A percentile compares a stretch with the other conserved stretches of the same genome.
These are phyloP conservation scores for Gila robusta DNA, from an alignment of 2,797 vertebrate genomes.

Conservation along the genomic window DNA sequence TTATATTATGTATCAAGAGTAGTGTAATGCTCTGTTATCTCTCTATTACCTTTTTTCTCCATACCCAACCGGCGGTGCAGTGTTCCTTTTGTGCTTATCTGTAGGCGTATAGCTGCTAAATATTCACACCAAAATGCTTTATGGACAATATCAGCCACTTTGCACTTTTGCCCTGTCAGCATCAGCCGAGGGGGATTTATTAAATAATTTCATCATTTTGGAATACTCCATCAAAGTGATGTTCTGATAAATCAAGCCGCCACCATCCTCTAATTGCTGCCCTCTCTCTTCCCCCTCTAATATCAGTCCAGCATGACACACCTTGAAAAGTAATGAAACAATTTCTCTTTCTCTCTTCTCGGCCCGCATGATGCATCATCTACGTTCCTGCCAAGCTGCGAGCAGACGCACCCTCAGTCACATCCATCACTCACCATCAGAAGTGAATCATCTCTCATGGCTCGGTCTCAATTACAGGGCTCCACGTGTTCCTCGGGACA, in stretches of 20 bases:
- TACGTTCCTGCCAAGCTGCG: slow-evolving; percentile 32
- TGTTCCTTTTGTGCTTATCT: neutral
- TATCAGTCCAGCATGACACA: slow-evolving; percentile 47
- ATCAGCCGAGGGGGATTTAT: slow-evolving; percentile 51
- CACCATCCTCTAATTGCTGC: slow-evolving; percentile 51
- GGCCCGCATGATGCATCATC: slow-evolving; percentile 34
- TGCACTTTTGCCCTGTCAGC: slow-evolving; percentile 57
- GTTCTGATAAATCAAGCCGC: slow-evolving; percentile 53
- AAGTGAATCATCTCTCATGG: slow-evolving; percentile 33
- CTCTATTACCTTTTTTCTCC: neutral
- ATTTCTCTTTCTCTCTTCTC: slow-evolving; percentile 37
- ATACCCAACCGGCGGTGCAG: neutral
- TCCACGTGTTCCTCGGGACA: slow-evolving; percentile 18
- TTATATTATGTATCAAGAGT: neutral
- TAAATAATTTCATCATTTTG: slow-evolving; percentile 57
- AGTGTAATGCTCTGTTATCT: neutral
- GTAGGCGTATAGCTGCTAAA: slow-evolving; percentile 17
- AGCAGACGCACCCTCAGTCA: slow-evolving; percentile 13
- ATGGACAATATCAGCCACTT: slow-evolving; percentile 45
- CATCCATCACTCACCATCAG: slow-evolving; percentile 23
- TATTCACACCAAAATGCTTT: slow-evolving; percentile 57
- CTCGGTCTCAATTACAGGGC: slow-evolving; percentile 28
- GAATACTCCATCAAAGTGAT: slow-evolving; percentile 58
- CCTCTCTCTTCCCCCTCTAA: slow-evolving; percentile 42
- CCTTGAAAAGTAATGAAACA: slow-evolving; percentile 54